Percentiles rank a stretch among this genome's conserved stretches.
Evolutionary conservation across 2,113 vertebrate genomes (phyloP).

Genomic region (Eptatretus burgeri): DNA sequence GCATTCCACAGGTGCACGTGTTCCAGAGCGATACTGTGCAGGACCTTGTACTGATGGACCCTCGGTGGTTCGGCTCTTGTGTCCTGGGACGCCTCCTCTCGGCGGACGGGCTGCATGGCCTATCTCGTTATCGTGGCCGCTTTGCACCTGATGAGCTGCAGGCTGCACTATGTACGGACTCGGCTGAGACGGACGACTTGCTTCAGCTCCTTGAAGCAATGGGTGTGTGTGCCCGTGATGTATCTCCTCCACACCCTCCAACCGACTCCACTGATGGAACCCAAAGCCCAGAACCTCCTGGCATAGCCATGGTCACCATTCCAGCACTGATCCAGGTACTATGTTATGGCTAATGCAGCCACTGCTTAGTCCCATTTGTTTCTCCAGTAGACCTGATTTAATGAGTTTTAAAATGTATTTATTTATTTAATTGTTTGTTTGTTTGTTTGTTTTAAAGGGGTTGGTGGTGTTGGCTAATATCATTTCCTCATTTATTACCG

Average conservation of each 20-base stretch:
- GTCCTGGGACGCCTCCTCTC: slow-evolving; percentile 60
- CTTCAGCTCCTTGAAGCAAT: slow-evolving; percentile 84
- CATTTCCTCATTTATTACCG: no score
- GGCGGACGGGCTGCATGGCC: slow-evolving; percentile 60
- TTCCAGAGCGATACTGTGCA: slow-evolving; percentile 96
- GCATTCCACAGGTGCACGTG: slow-evolving; percentile 46
- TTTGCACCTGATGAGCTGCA: slow-evolving; percentile 77
- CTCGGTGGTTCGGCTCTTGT: slow-evolving; percentile 63
- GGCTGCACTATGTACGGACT: slow-evolving; percentile 49
- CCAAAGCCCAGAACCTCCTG: slow-evolving; percentile 18
- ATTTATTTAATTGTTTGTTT: no score
- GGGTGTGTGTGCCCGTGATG: slow-evolving; percentile 71
- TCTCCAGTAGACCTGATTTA: no score
- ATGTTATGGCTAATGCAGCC: no score
- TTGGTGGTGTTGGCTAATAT: no score
- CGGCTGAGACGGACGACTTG: slow-evolving; percentile 42
- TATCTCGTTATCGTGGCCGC: slow-evolving; percentile 84
- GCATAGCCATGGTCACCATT: slow-evolving; percentile 69
- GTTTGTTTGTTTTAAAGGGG: no score
- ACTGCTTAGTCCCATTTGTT: no score
- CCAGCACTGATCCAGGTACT: slow-evolving; percentile 54
- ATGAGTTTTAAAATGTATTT: no score
- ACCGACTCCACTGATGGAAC: no score
- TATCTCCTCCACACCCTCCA: no score
- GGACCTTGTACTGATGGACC: slow-evolving; percentile 81